These are phyloP conservation scores for Sebastes matsubarae DNA, from an alignment of 2,797 vertebrate genomes.

Conservation along the genomic window DNA sequence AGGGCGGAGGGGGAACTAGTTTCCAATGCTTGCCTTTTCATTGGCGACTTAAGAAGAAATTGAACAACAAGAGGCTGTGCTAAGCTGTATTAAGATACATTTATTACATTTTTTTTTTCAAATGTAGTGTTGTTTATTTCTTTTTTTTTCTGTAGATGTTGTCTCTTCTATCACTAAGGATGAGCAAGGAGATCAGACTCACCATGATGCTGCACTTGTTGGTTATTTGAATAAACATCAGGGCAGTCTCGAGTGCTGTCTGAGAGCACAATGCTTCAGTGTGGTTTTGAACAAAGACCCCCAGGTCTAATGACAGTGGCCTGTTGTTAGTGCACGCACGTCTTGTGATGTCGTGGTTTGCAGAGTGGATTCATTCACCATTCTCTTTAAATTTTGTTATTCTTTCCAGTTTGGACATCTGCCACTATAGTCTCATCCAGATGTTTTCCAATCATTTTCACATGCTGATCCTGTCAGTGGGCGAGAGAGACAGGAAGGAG, in stretches of 20 bases:
- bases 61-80: constrained; percentile 58
- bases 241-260: constrained; percentile 75
- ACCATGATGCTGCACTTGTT: constrained; percentile 64
- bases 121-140: neutral
- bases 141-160: constrained; percentile 7
- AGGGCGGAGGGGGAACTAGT: constrained; percentile 64
- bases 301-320: constrained; percentile 68
- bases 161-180: constrained; percentile 17
- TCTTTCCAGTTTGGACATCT: constrained; percentile 12
- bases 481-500: constrained; percentile 44
- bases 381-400: constrained; percentile 9
- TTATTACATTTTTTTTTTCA: neutral
- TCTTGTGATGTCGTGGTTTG: constrained; percentile 60
- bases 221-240: constrained; percentile 76
- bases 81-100: constrained; percentile 25
- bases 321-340: constrained; percentile 53
- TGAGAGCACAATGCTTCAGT: constrained; percentile 75
- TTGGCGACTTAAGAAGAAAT: constrained; percentile 65
- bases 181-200: constrained; percentile 49
- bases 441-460: constrained; percentile 21
- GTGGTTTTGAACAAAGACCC: constrained; percentile 75
- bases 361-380: constrained; percentile 55
- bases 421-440: neutral
- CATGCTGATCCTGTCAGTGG: constrained; percentile 25
- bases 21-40: constrained; percentile 73